A percentile compares a stretch with the other conserved stretches of the same genome.
phyloP scores from a whole-genome alignment of 1,140 invertebrate genomes.

The Hyles euphorbiae region DNA sequence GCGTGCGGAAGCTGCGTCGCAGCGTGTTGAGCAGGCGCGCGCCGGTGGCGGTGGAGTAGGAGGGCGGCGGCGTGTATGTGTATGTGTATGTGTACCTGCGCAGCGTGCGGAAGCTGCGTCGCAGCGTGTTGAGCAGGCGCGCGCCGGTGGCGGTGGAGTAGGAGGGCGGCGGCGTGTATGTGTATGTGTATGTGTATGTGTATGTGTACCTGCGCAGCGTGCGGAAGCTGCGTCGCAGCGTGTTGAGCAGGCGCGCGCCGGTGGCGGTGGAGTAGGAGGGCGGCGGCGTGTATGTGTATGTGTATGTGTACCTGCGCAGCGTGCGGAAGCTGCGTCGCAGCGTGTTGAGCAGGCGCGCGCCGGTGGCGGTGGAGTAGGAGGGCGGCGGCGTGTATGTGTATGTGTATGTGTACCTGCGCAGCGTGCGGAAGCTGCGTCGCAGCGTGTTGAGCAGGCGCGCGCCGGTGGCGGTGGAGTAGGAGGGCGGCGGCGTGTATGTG shows the following conservation, averaged over 20 bases:
- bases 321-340: constrained; percentile 87
- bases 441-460: constrained; percentile 88
- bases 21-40: constrained; percentile 88
- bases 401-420: constrained; percentile 47
- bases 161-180: constrained; percentile 92
- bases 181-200: no score
- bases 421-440: constrained; percentile 84
- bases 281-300: constrained; percentile 92
- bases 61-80: constrained; percentile 92
- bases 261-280: constrained; percentile 94
- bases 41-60: constrained; percentile 93
- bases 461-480: constrained; percentile 93
- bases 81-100: constrained; percentile 42
- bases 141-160: constrained; percentile 94
- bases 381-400: constrained; percentile 93
- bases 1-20: constrained; percentile 84
- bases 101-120: constrained; percentile 84
- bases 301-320: constrained; percentile 43
- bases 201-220: constrained; percentile 65
- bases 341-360: constrained; percentile 87
- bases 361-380: constrained; percentile 93
- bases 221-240: constrained; percentile 86
- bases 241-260: constrained; percentile 87
- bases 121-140: constrained; percentile 84
- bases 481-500: constrained; percentile 92